A percentile compares a stretch with the other conserved stretches of the same genome.
phyloP scores from a whole-genome alignment of 1,140 invertebrate genomes.

The Bombus difficillimus region DNA sequence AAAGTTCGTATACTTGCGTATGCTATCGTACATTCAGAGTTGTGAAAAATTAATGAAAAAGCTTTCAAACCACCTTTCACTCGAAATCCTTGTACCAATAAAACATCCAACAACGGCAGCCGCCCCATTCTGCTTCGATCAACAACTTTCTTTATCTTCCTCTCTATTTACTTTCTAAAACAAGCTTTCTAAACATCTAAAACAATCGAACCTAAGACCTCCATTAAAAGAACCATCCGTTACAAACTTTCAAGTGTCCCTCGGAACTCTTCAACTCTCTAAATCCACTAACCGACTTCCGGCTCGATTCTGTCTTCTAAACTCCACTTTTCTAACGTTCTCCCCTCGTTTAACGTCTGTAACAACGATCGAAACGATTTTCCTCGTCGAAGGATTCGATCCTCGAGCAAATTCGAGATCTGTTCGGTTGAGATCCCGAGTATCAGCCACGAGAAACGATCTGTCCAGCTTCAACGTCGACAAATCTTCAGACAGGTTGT shows the following conservation, averaged over 20 bases:
- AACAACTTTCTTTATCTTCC: background rate
- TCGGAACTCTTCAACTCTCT: background rate
- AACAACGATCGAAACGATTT: background rate
- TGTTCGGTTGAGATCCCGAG: background rate
- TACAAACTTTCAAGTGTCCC: background rate
- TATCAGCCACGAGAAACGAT: slow-evolving; percentile 11
- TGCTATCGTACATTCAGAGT: too few species aligned
- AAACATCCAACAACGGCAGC: background rate
- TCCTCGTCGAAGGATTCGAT: background rate
- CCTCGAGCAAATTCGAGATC: background rate
- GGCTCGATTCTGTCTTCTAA: background rate
- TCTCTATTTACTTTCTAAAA: background rate
- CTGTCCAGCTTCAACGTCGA: slow-evolving; percentile 8
- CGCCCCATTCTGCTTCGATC: background rate
- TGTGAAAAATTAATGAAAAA: background rate
- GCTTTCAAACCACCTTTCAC: background rate
- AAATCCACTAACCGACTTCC: background rate
- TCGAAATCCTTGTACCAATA: background rate
- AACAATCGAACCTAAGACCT: slow-evolving; percentile 3
- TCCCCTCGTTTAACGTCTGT: background rate
- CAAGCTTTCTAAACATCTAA: background rate
- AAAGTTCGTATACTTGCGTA: too few species aligned
- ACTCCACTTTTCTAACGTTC: too few species aligned
- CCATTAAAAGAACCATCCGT: slow-evolving; percentile 2
- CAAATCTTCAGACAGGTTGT: slow-evolving; percentile 15